These are phyloP conservation scores for Forbesichthys papilliferus DNA, from an alignment of 2,113 vertebrate genomes.

Conservation along the genomic window DNA sequence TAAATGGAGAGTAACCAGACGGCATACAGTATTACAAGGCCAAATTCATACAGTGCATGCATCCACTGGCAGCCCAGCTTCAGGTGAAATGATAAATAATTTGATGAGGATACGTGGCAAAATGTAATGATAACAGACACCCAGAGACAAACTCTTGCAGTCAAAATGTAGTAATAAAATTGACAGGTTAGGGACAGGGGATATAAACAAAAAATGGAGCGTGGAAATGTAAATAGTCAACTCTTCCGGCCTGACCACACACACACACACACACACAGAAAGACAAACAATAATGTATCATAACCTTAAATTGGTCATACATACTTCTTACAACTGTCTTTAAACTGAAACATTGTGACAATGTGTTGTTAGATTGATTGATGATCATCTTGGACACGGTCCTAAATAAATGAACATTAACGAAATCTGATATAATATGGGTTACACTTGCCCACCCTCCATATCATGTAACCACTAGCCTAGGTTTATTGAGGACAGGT, in stretches of 20 bases:
- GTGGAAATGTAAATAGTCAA: neutral
- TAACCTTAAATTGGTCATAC: neutral
- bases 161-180: conserved; percentile 7
- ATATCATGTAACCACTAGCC: conserved; percentile 5
- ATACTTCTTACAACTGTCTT: no score
- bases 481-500: conserved; percentile 4
- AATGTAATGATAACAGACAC: neutral
- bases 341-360: neutral
- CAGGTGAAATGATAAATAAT: conserved; percentile 2
- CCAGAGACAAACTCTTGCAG: neutral
- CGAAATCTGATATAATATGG: neutral
- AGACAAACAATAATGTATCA: no score
- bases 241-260: neutral
- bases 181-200: neutral
- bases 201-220: neutral
- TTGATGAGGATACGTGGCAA: neutral
- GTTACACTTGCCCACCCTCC: neutral
- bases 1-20: neutral
- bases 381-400: neutral
- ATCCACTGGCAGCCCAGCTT: conserved; percentile 25
- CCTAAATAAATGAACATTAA: neutral
- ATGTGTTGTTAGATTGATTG: neutral
- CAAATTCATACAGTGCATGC: neutral
- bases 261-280: neutral
- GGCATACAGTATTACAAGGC: neutral